A percentile compares a stretch with the other conserved stretches of the same genome.
These are phyloP conservation scores for Nyctalus aviator DNA, from an alignment of 2,797 vertebrate species.

Conservation along the genomic window DNA sequence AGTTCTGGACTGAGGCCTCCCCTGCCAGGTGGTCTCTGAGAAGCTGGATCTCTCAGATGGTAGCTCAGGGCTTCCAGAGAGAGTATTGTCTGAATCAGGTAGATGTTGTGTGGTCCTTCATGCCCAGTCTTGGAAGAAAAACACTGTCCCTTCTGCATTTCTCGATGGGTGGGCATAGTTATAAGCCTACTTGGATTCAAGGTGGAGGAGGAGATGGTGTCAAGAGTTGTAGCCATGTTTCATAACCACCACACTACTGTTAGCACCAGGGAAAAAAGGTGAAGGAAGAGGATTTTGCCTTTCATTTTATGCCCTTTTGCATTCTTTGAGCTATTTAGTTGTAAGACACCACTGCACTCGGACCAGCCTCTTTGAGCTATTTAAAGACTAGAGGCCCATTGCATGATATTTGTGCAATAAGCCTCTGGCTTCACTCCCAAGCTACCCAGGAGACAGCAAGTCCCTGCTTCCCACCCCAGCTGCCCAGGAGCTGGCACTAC, in stretches of 20 bases:
- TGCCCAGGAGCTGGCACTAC: too few species aligned
- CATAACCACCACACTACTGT: neutral
- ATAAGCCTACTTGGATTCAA: neutral
- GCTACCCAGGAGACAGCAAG: too few species aligned
- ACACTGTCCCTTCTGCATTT: neutral
- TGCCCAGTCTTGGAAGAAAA: neutral
- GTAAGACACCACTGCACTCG: too few species aligned
- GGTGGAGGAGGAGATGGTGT: neutral
- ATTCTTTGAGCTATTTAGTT: conserved; percentile 32
- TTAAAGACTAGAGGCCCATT: neutral
- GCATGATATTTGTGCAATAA: too few species aligned
- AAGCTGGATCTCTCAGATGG: neutral
- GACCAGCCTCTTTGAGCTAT: conserved; percentile 30
- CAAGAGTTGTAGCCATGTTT: neutral
- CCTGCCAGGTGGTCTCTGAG: neutral
- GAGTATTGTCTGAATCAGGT: neutral
- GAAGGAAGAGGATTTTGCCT: neutral
- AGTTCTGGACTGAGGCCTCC: neutral
- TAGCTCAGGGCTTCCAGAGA: neutral
- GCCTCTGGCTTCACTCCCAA: too few species aligned
- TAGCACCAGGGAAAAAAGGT: neutral
- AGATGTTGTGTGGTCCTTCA: neutral
- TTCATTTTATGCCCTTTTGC: neutral
- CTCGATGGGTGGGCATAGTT: neutral
- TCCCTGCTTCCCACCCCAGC: too few species aligned